Conservation (phyloP, 2,888 invertebrate species). For the Allacma fusca region DNA sequence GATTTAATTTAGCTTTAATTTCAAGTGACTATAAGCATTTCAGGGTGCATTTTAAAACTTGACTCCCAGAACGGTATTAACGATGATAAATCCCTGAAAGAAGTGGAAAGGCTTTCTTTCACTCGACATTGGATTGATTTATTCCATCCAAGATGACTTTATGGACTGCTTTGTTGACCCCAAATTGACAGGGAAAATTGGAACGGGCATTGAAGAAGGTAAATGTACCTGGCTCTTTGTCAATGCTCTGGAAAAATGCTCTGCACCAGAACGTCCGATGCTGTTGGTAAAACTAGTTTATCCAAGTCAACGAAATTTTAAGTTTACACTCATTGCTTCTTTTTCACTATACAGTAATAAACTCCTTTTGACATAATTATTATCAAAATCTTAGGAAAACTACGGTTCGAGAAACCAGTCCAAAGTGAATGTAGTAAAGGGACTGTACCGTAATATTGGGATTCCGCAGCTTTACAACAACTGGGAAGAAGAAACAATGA, state of each 20-base stretch:
- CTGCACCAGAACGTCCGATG: neutral
- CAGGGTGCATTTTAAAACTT: too few species aligned
- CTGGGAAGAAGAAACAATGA: conserved; percentile 69
- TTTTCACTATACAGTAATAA: too few species aligned
- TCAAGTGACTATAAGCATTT: too few species aligned
- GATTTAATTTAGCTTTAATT: too few species aligned
- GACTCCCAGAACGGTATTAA: too few species aligned
- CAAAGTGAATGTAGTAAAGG: conserved; percentile 75
- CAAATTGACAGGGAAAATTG: neutral
- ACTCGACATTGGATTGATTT: conserved; percentile 10
- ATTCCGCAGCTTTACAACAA: conserved; percentile 78
- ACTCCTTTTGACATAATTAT: too few species aligned
- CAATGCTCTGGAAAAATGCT: neutral
- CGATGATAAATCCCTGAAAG: neutral
- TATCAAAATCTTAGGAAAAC: too few species aligned
- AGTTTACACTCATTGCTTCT: too few species aligned
- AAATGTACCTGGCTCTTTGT: neutral
- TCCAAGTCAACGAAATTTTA: too few species aligned
- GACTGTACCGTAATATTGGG: conserved; percentile 79
- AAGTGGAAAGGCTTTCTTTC: neutral
- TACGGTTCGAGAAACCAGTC: conserved; percentile 76
- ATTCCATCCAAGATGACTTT: conserved; percentile 18
- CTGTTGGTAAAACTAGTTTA: too few species aligned
- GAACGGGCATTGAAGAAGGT: conserved; percentile 18
- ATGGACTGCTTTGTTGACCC: conserved; percentile 14